A percentile compares a stretch with the other conserved stretches of the same genome.
These are phyloP conservation scores for Nymphalis polychloros DNA, from an alignment of 2,888 invertebrate genomes.

Conservation along the genomic window DNA sequence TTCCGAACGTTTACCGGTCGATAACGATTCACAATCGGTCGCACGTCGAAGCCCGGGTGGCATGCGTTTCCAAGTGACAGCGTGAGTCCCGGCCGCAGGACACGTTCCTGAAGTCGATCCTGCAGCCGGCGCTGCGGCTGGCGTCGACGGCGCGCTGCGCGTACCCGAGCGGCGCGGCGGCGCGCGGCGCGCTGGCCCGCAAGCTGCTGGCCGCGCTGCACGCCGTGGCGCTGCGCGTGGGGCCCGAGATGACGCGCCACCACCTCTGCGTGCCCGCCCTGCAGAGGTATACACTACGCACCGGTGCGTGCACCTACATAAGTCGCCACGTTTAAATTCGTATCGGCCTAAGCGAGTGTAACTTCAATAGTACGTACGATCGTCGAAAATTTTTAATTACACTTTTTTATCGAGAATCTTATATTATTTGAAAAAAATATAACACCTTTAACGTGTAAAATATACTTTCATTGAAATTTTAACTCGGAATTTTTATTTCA, in stretches of 20 bases:
- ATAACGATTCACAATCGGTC: too few species aligned
- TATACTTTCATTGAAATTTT: too few species aligned
- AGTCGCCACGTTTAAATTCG: too few species aligned
- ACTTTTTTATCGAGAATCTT: too few species aligned
- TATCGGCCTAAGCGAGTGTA: too few species aligned
- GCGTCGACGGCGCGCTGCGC: constrained; percentile 89
- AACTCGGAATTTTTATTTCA: constrained; percentile 52
- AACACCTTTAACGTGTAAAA: too few species aligned
- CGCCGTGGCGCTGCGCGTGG: constrained; percentile 88
- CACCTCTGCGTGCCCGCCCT: constrained; percentile 87
- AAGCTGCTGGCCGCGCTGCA: constrained; percentile 92
- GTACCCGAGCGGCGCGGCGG: constrained; percentile 90
- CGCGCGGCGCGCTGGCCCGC: constrained; percentile 88
- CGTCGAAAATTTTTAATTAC: too few species aligned
- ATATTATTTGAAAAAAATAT: too few species aligned
- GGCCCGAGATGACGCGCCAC: constrained; percentile 88
- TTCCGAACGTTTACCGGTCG: too few species aligned
- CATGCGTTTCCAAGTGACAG: background rate
- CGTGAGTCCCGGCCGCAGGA: constrained; percentile 81
- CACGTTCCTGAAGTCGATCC: constrained; percentile 89
- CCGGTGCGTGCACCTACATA: too few species aligned
- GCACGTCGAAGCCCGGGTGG: background rate
- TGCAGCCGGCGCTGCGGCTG: constrained; percentile 91
- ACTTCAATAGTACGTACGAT: too few species aligned
- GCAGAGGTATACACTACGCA: constrained; percentile 58